These are phyloP conservation scores for Synergus umbraculus DNA, from an alignment of 2,888 invertebrate genomes.

Conservation along the genomic window DNA sequence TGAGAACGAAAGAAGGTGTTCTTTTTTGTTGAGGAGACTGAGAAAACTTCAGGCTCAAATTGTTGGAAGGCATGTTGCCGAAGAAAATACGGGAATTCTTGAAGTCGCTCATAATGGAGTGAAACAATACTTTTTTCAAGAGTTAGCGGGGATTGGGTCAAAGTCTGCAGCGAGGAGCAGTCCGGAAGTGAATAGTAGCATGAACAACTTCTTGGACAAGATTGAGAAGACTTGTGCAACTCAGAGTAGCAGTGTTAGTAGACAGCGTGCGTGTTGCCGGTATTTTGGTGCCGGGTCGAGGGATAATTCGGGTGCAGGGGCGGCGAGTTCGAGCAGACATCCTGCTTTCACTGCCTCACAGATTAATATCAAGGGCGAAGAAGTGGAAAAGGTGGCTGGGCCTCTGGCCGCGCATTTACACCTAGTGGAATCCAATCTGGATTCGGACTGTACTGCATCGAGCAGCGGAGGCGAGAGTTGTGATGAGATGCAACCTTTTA, in stretches of 20 bases:
- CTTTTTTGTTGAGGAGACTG: slow-evolving; percentile 85
- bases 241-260: slow-evolving; percentile 72
- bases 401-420: slow-evolving; percentile 86
- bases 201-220: slow-evolving; percentile 71
- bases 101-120: slow-evolving; percentile 84
- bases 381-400: slow-evolving; percentile 86
- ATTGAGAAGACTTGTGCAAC: slow-evolving; percentile 73
- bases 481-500: slow-evolving; percentile 90
- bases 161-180: slow-evolving; percentile 63
- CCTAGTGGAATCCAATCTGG: slow-evolving; percentile 86
- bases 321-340: slow-evolving; percentile 62
- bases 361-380: slow-evolving; percentile 75
- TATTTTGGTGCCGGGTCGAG: slow-evolving; percentile 80
- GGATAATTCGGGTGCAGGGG: slow-evolving; percentile 61
- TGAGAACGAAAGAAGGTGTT: slow-evolving; percentile 84
- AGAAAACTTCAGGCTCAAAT: slow-evolving; percentile 87
- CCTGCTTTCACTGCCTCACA: slow-evolving; percentile 71
- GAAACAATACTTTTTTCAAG: slow-evolving; percentile 74
- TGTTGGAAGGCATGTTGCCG: slow-evolving; percentile 87
- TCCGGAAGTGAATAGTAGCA: slow-evolving; percentile 69
- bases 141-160: slow-evolving; percentile 68
- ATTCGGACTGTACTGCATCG: slow-evolving; percentile 95
- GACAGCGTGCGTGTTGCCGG: slow-evolving; percentile 72
- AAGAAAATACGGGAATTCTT: slow-evolving; percentile 88
- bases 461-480: slow-evolving; percentile 97